A percentile compares a stretch with the other conserved stretches of the same genome.
Evolutionary conservation across 2,888 invertebrate genomes (phyloP).

Genomic region (Cheilosia variabilis): DNA sequence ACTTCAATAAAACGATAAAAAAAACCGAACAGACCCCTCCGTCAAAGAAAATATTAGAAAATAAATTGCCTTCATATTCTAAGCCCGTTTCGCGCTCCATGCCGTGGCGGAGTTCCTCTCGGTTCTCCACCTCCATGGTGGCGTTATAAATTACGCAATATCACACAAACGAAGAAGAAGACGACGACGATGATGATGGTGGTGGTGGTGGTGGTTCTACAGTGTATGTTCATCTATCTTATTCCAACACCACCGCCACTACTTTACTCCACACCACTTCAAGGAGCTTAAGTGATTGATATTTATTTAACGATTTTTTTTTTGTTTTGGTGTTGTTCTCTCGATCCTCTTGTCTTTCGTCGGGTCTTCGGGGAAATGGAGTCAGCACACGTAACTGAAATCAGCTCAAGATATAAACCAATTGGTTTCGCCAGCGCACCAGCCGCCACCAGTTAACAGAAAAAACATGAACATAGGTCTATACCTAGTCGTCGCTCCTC

Average conservation of each 20-base stretch:
- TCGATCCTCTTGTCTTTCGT: constrained; percentile 24
- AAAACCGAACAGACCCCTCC: constrained; percentile 11
- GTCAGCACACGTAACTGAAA: constrained; percentile 55
- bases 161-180: constrained; percentile 27
- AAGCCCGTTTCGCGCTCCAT: constrained; percentile 7
- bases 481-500: background rate
- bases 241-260: background rate
- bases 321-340: background rate
- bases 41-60: constrained; percentile 67
- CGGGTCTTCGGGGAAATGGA: constrained; percentile 24
- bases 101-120: background rate
- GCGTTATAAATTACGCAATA: constrained; percentile 65
- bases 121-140: background rate
- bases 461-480: constrained; percentile 69
- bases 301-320: constrained; percentile 68
- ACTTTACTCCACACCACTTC: constrained; percentile 51
- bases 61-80: constrained; percentile 68
- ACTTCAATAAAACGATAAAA: constrained; percentile 58
- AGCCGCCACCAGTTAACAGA: constrained; percentile 53
- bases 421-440: constrained; percentile 40
- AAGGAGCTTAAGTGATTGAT: constrained; percentile 71
- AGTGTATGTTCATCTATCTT: constrained; percentile 51
- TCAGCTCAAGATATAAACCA: constrained; percentile 58
- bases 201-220: constrained; percentile 16
- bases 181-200: constrained; percentile 11